These are phyloP conservation scores for Rhadinocentrus ornatus DNA, from an alignment of 2,797 vertebrate species.

Conservation along the genomic window DNA sequence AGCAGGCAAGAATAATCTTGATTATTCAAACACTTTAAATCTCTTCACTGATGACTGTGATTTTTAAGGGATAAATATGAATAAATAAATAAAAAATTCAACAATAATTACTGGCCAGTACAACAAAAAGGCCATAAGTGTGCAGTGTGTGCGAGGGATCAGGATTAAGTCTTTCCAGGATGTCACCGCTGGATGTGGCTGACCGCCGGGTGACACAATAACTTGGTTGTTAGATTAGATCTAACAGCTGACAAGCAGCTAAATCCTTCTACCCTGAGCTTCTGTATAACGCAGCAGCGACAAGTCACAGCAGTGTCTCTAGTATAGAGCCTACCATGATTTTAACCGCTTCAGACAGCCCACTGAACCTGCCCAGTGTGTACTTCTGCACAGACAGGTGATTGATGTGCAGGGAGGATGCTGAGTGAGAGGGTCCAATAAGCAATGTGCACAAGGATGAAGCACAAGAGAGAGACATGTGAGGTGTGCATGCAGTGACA, in stretches of 20 bases:
- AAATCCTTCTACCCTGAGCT: conserved; percentile 62
- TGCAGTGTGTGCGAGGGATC: conserved; percentile 19
- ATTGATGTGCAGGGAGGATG: conserved; percentile 22
- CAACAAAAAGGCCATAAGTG: conserved; percentile 34
- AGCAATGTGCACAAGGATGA: conserved; percentile 15
- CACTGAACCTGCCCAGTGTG: conserved; percentile 47
- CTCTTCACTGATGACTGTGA: no score
- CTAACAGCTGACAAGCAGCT: conserved; percentile 68
- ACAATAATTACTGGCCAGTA: conserved; percentile 9
- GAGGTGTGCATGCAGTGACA: neutral
- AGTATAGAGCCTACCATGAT: conserved; percentile 30
- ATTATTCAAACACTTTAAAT: neutral
- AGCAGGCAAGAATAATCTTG: no score
- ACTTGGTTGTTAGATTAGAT: conserved; percentile 70
- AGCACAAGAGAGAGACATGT: conserved; percentile 1
- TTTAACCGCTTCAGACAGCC: conserved; percentile 52
- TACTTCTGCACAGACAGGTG: conserved; percentile 21
- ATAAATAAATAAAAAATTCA: neutral
- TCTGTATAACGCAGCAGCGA: conserved; percentile 45
- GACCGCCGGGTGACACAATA: conserved; percentile 52
- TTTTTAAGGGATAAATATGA: neutral
- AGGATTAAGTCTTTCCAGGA: conserved; percentile 61
- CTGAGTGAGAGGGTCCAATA: conserved; percentile 4
- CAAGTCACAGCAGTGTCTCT: conserved; percentile 19
- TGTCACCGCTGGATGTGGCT: conserved; percentile 45